Evolutionary conservation across 2,113 vertebrate species (phyloP), one percentile per base, ranked within the genome.

Genomic region (Notarius quadriscutis): DNA sequence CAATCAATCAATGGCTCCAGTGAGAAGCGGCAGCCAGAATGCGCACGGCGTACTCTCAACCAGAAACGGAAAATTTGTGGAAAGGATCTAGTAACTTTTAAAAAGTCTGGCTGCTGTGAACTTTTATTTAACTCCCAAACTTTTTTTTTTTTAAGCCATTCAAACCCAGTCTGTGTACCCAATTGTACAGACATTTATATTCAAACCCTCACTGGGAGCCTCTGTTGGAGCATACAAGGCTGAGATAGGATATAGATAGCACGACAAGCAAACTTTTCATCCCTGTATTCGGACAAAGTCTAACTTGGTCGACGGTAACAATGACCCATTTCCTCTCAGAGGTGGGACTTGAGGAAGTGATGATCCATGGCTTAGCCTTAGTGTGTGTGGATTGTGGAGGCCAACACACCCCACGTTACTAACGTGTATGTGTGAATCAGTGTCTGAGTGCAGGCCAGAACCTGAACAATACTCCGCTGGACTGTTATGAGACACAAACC

Each of bases 321-420:
- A 48, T 87, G 71, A 77, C 60, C 48, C 62, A 41, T 41, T 83
- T 75, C 71, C 71, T 83, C 18, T 74, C 81, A 65, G 55, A 25
- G 60, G 34, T 53, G 34, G n/a, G 80, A 25, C 34, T 75, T 5
- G 34, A 74, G 78, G 57, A 72, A 72, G 57, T 74, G 67, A 87
- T 18, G 9, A 57, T 15, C 11, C 71, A 81, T 10, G 53, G 50
- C 55, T 51, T 48, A 50, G 72, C 22, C 55, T 51, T 48, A 50
- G 72, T 50, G 71, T 74, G 41, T 77, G 30, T 27, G 51, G 25
- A 12, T 30, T 74, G 8, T 27, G 17, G 11, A n/a, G 80, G 69
- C 53, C n/a, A 48, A 41, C 48, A 50, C 58, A 62, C 71, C 25
- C 74, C 69, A 67, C 14, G 22, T 48, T 50, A 34, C 50, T 41